Evolutionary conservation across 2,113 vertebrate species (phyloP), one percentile per base, ranked within the genome.

Genomic region (Cyprinodon tularosa): DNA sequence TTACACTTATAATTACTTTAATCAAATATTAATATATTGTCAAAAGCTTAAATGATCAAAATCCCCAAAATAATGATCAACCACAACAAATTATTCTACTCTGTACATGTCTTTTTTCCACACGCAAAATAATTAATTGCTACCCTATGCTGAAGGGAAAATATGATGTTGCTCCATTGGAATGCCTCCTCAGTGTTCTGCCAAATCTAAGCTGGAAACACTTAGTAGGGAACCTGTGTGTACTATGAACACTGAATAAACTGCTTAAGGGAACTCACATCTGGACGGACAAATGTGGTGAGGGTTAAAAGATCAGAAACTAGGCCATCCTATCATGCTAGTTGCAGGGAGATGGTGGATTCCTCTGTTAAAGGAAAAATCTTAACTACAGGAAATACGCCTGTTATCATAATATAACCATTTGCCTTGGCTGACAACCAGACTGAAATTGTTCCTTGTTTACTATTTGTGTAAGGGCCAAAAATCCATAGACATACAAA

Each of bases 191-290:
- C 79, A 76, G 63, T 87, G 73, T 89, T 68, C 89, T 92, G 91
- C 92, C 91, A 94, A 93, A 87, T 90, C 92, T 92, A 95, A 95
- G 91, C 96, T 98, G 96, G 96, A 98, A 98, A 95, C 95, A 96
- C 93, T 98, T 96, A 96, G 93, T 93, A 94, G 93, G 90, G 94
- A 94, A 96, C 95, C 95, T 93, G 93, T 94, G 94, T 95, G 94
- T 94, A 94, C 94, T 87, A 90, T 92, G 95, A 96, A 95, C 94
- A 94, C 93, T 93, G 94, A 96, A 96, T 96, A 95, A 97, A 96
- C 96, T 96, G 94, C 94, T 96, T 93, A 94, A 96, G 94, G 95
- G 95, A 96, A 94, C 89, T 90, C 94, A 97, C 96, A 97, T 97
- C 96, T 98, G 96, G 95, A 94, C 91, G 88, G 91, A 92, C 88